Conservation (phyloP, 2,888 invertebrate genomes). For the Hanleya hanleyi region DNA sequence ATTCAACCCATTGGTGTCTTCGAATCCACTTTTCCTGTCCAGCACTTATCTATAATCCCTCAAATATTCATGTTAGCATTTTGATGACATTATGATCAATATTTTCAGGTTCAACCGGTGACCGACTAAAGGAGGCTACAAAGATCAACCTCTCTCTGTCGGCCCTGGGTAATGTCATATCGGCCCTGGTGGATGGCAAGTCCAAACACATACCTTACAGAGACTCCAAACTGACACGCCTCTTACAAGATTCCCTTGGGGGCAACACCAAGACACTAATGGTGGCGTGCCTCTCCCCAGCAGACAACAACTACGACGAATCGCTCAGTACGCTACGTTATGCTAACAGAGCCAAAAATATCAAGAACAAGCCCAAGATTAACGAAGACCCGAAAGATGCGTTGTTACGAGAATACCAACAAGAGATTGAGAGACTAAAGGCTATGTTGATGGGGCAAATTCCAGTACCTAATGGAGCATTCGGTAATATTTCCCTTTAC, state of each 20-base stretch:
- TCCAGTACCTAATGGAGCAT: slow-evolving; percentile 52
- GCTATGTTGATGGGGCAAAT: slow-evolving; percentile 71
- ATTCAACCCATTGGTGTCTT: too few relatives aligned
- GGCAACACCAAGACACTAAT: slow-evolving; percentile 92
- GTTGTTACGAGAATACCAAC: slow-evolving; percentile 86
- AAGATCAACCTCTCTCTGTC: slow-evolving; percentile 92
- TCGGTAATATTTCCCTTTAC: slow-evolving; percentile 7
- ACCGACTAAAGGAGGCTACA: slow-evolving; percentile 89
- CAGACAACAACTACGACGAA: slow-evolving; percentile 88
- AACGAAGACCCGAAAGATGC: slow-evolving; percentile 95
- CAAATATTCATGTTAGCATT: too few relatives aligned
- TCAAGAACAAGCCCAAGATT: slow-evolving; percentile 85
- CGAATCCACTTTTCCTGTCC: too few relatives aligned
- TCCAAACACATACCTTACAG: slow-evolving; percentile 86
- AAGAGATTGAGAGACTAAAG: slow-evolving; percentile 85
- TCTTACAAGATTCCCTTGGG: slow-evolving; percentile 74
- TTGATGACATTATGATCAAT: too few relatives aligned
- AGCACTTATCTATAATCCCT: too few relatives aligned
- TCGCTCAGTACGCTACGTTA: slow-evolving; percentile 81
- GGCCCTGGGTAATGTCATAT: slow-evolving; percentile 91
- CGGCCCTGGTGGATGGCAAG: slow-evolving; percentile 87
- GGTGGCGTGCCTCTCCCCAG: slow-evolving; percentile 89
- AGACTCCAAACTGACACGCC: slow-evolving; percentile 83
- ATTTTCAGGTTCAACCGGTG: slow-evolving; percentile 89
- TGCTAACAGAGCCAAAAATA: slow-evolving; percentile 83